Conservation (phyloP, 2,888 invertebrate genomes). For the Oasisia sp. region DNA sequence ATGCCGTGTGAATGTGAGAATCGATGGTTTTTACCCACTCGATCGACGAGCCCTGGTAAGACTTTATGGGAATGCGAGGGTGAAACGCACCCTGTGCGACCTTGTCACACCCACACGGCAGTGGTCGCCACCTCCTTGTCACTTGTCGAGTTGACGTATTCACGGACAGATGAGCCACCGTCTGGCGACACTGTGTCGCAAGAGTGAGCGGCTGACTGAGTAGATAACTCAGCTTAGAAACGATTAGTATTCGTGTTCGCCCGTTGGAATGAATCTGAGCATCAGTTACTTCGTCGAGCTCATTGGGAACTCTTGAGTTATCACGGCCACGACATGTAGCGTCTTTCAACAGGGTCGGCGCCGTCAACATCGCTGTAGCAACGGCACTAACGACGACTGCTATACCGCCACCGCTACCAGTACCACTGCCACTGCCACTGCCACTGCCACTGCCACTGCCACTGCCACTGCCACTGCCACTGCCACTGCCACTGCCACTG, state of each 20-base stretch:
- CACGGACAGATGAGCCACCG: neutral
- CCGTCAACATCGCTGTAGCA: neutral
- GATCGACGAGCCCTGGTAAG: neutral
- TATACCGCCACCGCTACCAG: neutral
- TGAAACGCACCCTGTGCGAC: neutral
- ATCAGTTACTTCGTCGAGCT: neutral
- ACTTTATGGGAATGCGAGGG: neutral
- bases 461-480: no score
- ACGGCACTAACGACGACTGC: neutral
- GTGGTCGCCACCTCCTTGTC: neutral
- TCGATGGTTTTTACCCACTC: neutral
- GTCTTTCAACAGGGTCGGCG: neutral
- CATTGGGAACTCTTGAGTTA: neutral
- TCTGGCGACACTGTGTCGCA: neutral
- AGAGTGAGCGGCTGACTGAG: neutral
- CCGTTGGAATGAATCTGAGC: neutral
- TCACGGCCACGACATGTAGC: neutral
- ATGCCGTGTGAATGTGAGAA: slow-evolving; percentile 1
- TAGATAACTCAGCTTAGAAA: neutral
- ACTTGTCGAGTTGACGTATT: neutral
- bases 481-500: no score
- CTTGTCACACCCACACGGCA: neutral
- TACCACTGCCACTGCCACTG: no score
- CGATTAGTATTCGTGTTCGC: neutral
- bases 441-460: no score